phyloP scores from a whole-genome alignment of 2,888 invertebrate genomes.

The Piscicola geometra region DNA sequence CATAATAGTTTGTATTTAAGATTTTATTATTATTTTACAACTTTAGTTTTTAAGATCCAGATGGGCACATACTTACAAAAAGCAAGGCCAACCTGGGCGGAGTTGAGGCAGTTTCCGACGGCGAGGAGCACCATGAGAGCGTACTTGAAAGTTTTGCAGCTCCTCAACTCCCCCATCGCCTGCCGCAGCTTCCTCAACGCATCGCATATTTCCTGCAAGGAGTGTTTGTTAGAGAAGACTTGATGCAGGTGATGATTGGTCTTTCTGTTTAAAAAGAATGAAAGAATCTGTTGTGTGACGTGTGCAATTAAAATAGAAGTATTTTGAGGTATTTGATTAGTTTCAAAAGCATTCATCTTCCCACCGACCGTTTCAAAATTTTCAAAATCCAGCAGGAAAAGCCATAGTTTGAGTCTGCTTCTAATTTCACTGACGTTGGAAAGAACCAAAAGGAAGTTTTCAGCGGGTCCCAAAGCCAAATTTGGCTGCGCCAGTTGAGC shows the following conservation, averaged over 20 bases:
- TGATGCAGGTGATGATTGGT: too few species aligned
- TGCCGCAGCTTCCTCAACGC: conserved; percentile 96
- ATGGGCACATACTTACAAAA: too few species aligned
- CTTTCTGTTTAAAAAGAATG: too few species aligned
- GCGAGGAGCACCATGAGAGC: conserved; percentile 87
- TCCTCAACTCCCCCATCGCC: conserved; percentile 83
- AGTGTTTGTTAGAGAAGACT: too few species aligned
- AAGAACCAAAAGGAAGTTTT: conserved; percentile 92
- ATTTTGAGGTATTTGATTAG: too few species aligned
- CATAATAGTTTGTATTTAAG: too few species aligned
- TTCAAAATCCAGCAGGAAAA: conserved; percentile 96
- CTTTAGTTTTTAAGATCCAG: too few species aligned
- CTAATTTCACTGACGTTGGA: conserved; percentile 91
- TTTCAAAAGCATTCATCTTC: too few species aligned
- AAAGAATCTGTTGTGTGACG: too few species aligned
- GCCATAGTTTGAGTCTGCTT: conserved; percentile 88
- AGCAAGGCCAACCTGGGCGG: conserved; percentile 61
- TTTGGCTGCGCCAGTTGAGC: conserved; percentile 88
- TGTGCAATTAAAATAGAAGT: too few species aligned
- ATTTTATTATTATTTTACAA: too few species aligned
- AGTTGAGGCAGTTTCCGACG: conserved; percentile 93
- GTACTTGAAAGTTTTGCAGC: conserved; percentile 87
- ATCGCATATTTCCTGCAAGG: conserved; percentile 87
- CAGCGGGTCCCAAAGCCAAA: conserved; percentile 76
- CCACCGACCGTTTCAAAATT: conserved; percentile 75